Evolutionary conservation across 2,113 vertebrate species (phyloP).

Genomic region (Psilopogon haemacephalus): DNA sequence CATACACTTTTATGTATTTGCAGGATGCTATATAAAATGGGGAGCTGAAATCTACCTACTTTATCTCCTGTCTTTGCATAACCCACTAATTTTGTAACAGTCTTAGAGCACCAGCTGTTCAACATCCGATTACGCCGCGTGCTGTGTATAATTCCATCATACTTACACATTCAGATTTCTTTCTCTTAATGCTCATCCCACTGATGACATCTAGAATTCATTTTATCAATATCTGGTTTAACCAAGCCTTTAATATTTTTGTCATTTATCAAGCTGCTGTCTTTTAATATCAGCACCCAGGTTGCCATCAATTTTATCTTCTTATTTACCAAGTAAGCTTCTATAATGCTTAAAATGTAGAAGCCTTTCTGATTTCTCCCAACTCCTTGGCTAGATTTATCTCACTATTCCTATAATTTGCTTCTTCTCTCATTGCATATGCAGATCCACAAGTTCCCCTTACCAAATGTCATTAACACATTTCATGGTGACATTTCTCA

Average conservation of each 20-base stretch:
- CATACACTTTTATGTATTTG: background rate
- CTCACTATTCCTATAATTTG: background rate
- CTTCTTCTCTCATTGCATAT: background rate
- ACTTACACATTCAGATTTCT: background rate
- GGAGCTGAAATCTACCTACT: background rate
- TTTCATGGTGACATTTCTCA: background rate
- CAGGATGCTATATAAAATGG: background rate
- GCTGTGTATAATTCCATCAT: background rate
- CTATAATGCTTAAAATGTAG: background rate
- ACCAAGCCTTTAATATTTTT: background rate
- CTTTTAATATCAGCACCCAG: constrained; percentile 8
- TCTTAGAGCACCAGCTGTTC: background rate
- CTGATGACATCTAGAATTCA: background rate
- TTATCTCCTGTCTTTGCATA: background rate
- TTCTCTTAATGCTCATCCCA: background rate
- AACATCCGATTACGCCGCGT: background rate
- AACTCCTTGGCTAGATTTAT: background rate
- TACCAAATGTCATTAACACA: background rate
- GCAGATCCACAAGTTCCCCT: background rate
- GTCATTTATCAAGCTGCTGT: background rate
- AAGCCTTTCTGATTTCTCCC: background rate
- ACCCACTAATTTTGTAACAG: background rate
- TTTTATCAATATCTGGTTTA: constrained; percentile 5
- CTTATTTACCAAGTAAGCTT: background rate
- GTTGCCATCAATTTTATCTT: background rate